phyloP scores from a whole-genome alignment of 1,140 invertebrate genomes.

The Thaumatotibia leucotreta region DNA sequence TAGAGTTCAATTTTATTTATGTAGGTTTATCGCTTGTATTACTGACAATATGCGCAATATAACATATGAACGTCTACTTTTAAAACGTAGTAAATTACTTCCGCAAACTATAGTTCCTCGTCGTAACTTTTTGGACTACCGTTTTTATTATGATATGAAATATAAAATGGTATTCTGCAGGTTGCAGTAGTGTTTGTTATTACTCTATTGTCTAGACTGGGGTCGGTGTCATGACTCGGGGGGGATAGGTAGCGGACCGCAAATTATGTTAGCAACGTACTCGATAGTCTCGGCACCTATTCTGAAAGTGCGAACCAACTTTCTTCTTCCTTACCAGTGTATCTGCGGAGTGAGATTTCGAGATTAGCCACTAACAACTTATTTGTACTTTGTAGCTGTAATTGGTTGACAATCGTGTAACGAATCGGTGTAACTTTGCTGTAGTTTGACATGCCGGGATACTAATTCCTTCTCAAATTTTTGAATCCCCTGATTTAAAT shows the following conservation, averaged over 20 bases:
- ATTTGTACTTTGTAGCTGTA: too few relatives aligned
- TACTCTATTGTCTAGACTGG: conserved; percentile 53
- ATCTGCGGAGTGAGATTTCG: too few relatives aligned
- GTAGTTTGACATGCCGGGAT: too few relatives aligned
- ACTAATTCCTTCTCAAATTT: too few relatives aligned
- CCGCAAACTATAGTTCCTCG: background rate
- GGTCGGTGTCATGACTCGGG: conserved; percentile 42
- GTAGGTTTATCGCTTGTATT: background rate
- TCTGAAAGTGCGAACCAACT: too few relatives aligned
- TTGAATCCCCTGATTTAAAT: too few relatives aligned
- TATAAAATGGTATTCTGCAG: background rate
- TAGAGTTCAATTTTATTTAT: background rate
- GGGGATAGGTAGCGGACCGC: conserved; percentile 61
- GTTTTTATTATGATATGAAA: background rate
- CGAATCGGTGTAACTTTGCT: too few relatives aligned
- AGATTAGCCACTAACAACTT: too few relatives aligned
- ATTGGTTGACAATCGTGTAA: too few relatives aligned
- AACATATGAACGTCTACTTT: background rate
- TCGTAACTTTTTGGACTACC: background rate
- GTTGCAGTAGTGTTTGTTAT: conserved; percentile 7
- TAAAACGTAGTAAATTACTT: background rate
- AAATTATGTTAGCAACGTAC: conserved; percentile 54
- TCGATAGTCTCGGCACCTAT: background rate
- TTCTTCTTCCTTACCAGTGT: too few relatives aligned
- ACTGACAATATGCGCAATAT: background rate